These are phyloP conservation scores for Meloidogyne hapla DNA, from an alignment of 1,140 invertebrate genomes.

Conservation along the genomic window DNA sequence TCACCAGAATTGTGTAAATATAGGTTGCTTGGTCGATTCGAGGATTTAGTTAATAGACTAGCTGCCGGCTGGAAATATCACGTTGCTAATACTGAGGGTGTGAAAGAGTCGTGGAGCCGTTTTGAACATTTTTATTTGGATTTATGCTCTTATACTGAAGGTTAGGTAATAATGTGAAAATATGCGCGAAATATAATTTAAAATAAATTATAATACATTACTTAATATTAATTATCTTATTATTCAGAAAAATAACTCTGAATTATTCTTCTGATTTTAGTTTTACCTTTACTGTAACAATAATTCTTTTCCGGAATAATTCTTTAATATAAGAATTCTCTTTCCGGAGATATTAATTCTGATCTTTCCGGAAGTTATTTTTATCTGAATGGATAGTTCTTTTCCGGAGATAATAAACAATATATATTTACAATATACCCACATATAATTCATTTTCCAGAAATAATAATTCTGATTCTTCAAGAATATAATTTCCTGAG, in stretches of 20 bases:
- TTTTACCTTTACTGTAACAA: not conserved
- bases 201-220: no score
- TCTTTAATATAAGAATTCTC: no score
- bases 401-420: not conserved
- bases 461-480: not conserved
- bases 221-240: no score
- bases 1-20: slow-evolving; percentile 56
- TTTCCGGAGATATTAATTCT: slow-evolving; percentile 2
- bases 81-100: slow-evolving; percentile 60
- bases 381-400: no score
- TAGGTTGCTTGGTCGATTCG: slow-evolving; percentile 50
- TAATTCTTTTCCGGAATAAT: not conserved
- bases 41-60: slow-evolving; percentile 55
- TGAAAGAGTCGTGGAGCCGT: slow-evolving; percentile 56
- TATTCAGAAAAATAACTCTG: not conserved
- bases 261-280: not conserved
- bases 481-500: not conserved
- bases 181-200: no score
- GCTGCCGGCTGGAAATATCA: slow-evolving; percentile 62
- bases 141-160: slow-evolving; percentile 51
- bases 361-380: not conserved
- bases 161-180: slow-evolving; percentile 32
- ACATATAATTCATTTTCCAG: no score
- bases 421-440: no score
- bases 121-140: slow-evolving; percentile 57